phyloP scores from a whole-genome alignment of 2,113 vertebrate species.

The Nannospalax galili region DNA sequence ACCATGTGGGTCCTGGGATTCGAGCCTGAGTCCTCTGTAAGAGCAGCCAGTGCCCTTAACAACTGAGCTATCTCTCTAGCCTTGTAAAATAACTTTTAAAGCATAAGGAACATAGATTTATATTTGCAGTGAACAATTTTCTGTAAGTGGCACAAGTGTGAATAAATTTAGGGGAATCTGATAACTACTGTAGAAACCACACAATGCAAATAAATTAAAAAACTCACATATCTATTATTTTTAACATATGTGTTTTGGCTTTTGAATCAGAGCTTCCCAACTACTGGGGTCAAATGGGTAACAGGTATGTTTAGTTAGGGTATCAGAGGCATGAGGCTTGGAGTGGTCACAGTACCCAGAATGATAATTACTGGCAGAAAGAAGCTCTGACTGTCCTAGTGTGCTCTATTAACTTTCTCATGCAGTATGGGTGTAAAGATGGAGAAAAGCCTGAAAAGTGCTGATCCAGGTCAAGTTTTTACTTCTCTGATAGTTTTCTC shows the following conservation, averaged over 20 bases:
- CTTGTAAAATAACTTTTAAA: slow-evolving; percentile 33
- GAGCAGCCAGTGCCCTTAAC: no score
- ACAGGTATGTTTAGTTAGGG: not conserved
- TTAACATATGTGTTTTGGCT: not conserved
- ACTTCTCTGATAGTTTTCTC: slow-evolving; percentile 52
- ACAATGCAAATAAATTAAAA: not conserved
- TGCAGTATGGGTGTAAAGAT: not conserved
- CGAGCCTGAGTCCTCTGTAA: no score
- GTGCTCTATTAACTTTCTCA: not conserved
- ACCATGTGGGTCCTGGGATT: no score
- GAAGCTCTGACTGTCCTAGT: not conserved
- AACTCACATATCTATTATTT: not conserved
- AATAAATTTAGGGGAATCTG: not conserved
- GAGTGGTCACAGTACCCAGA: not conserved
- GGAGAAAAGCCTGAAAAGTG: not conserved
- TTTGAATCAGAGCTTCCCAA: not conserved
- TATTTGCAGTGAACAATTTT: slow-evolving; percentile 25
- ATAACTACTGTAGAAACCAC: not conserved
- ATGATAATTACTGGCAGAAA: not conserved
- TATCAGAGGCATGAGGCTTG: not conserved
- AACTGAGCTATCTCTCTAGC: no score
- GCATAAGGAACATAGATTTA: not conserved
- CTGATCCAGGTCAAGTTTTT: not conserved
- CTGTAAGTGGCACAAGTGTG: not conserved
- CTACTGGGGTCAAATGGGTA: not conserved